Base-by-base conservation (phyloP, 2,113 vertebrate genomes). In the Odocoileus virginianus region DNA sequence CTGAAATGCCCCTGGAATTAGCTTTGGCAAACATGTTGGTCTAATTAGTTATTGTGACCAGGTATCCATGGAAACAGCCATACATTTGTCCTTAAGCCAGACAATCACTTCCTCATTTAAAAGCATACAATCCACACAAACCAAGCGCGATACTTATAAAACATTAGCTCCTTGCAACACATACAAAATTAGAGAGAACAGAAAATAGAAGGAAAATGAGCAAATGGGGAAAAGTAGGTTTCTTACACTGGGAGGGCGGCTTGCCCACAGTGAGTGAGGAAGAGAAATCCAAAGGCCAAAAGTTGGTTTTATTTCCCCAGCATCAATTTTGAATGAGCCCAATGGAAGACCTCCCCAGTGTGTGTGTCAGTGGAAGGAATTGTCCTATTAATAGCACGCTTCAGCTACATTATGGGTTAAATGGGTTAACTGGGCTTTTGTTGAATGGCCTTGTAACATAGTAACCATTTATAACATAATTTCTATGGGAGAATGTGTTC, bases 61-160 rank as follows among this genome's bases (percentile, higher is more conserved):
- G 60, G 95, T 98, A 93, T 98, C 98, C 98, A 97, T 98, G 97
- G 97, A 97, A 98, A 98, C 97, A 97, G 61, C 78, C 64, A 89
- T 97, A 97, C 95, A 95, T 93, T 96, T 97, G 88, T 98, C 93
- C 96, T 96, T 95, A 97, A 95, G 92, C 95, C 95, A 97, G 94
- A 91, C 60, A 95, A 94, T 93, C 95, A 89, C 76, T 97, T 98
- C 90, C 84, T 97, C 84, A 96, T 61, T 97, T 86, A 87, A 91
- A 13, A 96, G 86, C 79, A 60, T 2, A 11, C 25, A 17, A 87
- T 57, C 86, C 93, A 83, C n/a, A 89, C 15, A 95, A 91, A 84
- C 45, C 87, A 89, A 95, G 61, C 61, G 40, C 60, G 12, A 12
- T 79, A 6, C 91, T 33, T 89, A 55, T 25, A 45, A 11, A 11